These are phyloP conservation scores for Hycleus cichorii DNA, from an alignment of 1,140 invertebrate genomes.

Conservation along the genomic window DNA sequence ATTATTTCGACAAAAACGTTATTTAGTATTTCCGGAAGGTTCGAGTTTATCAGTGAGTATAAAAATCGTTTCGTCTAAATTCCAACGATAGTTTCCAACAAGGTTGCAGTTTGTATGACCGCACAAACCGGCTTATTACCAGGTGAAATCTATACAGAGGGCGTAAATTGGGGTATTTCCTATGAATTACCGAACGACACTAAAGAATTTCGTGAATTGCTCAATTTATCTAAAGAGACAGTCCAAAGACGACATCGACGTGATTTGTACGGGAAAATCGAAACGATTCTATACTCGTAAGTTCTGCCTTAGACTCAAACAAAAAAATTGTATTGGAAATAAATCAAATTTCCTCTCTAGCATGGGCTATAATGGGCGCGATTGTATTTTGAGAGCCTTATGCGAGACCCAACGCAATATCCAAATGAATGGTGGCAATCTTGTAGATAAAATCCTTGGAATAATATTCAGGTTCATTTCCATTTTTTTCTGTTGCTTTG, in stretches of 20 bases:
- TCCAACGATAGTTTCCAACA: not conserved
- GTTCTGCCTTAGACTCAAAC: conserved; percentile 25
- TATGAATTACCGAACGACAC: conserved; percentile 67
- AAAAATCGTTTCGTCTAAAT: not conserved
- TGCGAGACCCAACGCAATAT: conserved; percentile 62
- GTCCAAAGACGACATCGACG: conserved; percentile 48
- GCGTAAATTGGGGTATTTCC: conserved; percentile 67
- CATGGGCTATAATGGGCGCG: conserved; percentile 55
- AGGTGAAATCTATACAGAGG: conserved; percentile 49
- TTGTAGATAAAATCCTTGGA: conserved; percentile 3
- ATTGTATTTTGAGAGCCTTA: conserved; percentile 63
- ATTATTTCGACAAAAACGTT: conserved; percentile 54
- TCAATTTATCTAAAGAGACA: conserved; percentile 32
- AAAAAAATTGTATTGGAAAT: too few species aligned
- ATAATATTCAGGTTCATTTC: conserved; percentile 6
- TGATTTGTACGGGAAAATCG: conserved; percentile 59
- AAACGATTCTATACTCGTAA: conserved; percentile 63
- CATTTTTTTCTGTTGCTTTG: not conserved
- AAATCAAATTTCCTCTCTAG: conserved; percentile 19
- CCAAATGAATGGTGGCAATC: not conserved
- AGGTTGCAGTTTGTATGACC: conserved; percentile 2
- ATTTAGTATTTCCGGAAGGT: conserved; percentile 68
- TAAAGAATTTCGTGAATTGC: conserved; percentile 45
- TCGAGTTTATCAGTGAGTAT: conserved; percentile 10
- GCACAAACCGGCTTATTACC: conserved; percentile 8